Conservation (phyloP, 2,113 vertebrate genomes). For the Pelusios castaneus region DNA sequence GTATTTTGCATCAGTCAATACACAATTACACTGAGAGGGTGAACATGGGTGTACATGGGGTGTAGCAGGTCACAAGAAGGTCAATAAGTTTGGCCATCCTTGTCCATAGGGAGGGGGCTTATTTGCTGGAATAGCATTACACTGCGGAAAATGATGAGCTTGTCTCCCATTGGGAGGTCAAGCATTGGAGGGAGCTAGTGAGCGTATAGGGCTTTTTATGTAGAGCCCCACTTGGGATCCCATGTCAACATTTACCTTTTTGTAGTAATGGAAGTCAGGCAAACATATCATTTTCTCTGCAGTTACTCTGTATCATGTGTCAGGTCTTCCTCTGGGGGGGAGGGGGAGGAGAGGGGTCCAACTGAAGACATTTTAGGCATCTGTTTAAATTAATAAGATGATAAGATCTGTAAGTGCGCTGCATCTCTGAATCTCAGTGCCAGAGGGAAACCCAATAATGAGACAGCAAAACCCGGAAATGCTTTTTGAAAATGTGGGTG, state of each 20-base stretch:
- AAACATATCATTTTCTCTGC: not conserved
- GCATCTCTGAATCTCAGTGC: not conserved
- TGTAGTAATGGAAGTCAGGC: fast-evolving
- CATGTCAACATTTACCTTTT: not conserved
- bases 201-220: not conserved
- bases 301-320: fast-evolving
- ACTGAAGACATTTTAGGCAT: not conserved
- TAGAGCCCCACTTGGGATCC: not conserved
- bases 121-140: not conserved
- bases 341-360: not conserved
- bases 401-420: not conserved
- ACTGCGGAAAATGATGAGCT: not conserved
- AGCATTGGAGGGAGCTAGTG: not conserved
- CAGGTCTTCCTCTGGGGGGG: not conserved
- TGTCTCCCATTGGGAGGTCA: not conserved
- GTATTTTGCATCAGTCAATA: no score
- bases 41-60: no score
- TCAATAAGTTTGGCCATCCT: no score
- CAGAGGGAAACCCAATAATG: not conserved
- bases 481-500: not conserved
- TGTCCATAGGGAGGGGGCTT: not conserved
- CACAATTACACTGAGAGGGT: no score
- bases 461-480: not conserved
- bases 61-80: no score
- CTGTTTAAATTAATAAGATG: not conserved